A percentile compares a stretch with the other conserved stretches of the same genome.
Evolutionary conservation across 2,797 vertebrate genomes (phyloP).

Genomic region (Chiroxiphia lanceolata): DNA sequence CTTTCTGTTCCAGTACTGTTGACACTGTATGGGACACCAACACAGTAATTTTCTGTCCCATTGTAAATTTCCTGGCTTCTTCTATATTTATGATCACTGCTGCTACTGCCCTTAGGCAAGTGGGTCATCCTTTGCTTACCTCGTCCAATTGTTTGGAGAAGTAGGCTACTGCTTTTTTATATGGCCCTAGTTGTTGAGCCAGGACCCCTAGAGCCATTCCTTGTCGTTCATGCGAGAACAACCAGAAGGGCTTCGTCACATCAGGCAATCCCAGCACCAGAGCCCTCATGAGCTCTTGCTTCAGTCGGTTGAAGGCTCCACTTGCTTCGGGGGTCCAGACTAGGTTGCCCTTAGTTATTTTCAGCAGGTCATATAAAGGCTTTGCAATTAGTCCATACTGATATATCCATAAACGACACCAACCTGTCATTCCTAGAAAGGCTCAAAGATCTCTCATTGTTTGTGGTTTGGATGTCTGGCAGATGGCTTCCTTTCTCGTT

Average conservation of each 20-base stretch:
- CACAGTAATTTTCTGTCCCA: not conserved
- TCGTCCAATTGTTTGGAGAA: not conserved
- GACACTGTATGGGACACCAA: not conserved
- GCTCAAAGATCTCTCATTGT: not conserved
- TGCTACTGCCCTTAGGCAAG: not conserved
- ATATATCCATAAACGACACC: not conserved
- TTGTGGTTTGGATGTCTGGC: not conserved
- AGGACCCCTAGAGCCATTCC: not conserved
- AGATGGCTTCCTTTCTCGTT: not conserved
- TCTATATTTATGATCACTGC: not conserved
- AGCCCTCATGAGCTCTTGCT: not conserved
- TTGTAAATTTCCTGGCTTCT: not conserved
- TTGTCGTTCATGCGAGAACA: not conserved
- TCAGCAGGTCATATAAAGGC: not conserved
- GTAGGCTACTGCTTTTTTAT: not conserved
- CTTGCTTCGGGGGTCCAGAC: not conserved
- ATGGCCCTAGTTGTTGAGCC: not conserved
- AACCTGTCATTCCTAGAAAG: not conserved
- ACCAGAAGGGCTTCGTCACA: not conserved
- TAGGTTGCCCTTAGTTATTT: not conserved
- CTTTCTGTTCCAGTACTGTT: not conserved
- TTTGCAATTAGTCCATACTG: not conserved
- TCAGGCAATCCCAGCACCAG: not conserved
- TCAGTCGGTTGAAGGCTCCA: not conserved
- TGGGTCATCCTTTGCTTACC: not conserved